Base-by-base conservation (phyloP, 92 coral and sea anemone species). In the Umimayanthus chanpuru region DNA sequence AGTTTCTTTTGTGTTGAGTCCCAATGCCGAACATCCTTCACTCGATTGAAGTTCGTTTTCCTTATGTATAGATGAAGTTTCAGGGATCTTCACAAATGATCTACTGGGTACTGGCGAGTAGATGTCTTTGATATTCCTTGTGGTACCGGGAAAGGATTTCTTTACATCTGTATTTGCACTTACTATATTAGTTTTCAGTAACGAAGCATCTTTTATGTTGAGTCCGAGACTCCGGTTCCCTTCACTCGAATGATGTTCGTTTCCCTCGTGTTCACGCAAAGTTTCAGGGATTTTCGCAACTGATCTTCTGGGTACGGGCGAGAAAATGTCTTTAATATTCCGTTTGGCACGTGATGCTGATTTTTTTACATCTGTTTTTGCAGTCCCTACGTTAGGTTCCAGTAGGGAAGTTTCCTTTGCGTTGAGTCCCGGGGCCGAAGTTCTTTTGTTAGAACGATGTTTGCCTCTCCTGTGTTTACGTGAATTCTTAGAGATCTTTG, bases 241-340 rank as follows among this genome's bases (percentile, higher is more conserved):
- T 67, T 67, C 29, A 23, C 30, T 67, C 73, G 73, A 67, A 67
- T 12, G 30, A 5, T 6, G 8, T 26, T n/a, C 30, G 14, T n/a
- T n/a, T 67, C 2, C 36, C 36, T 32, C 36, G 36, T 32, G 36
- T 32, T 32, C 2, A 32, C 2, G 29, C 29, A n/a, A 26, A 50
- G 3, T 49, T 53, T 79, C 70, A 28, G 47, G 1, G 70, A 20
- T n/a, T 11, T 67, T 67, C 9, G 10, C 73, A 67, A 67, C 4
- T 15, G 73, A 67, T 23, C 73, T 67, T 5, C 29, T 5, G 6
- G 39, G 66, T 15, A 8, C 26, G 10, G 82, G 41, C 26, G 68
- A 50, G 82, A 50, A 50, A 25, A 79, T 29, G 11, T 50, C 82
- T 79, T 79, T 79, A 20, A 53, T 65, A 30, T 55, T 80, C 67